Percentiles rank a stretch among this genome's conserved stretches.
phyloP scores from a whole-genome alignment of 2,797 vertebrate genomes.

The Notolepis coatsorum region DNA sequence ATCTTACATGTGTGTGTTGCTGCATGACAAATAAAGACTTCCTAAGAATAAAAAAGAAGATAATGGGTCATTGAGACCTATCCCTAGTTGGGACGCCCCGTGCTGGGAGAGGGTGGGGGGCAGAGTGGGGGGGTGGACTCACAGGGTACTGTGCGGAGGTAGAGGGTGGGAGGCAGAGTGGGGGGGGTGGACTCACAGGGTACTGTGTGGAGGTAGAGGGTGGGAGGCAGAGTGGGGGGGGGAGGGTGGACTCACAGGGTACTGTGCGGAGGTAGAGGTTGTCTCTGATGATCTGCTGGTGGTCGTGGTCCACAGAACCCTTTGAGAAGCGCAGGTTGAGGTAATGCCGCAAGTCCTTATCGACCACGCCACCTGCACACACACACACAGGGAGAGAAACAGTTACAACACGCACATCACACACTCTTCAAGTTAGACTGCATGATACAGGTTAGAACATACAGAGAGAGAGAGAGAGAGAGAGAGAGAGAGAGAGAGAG shows the following conservation, averaged over 20 bases:
- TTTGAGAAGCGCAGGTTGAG: slow-evolving; percentile 99
- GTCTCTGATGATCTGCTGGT: slow-evolving; percentile 99
- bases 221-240: background rate
- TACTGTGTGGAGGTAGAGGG: background rate
- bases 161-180: background rate
- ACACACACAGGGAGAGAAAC: slow-evolving; percentile 14
- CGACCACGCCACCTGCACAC: slow-evolving; percentile 92
- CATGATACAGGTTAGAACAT: too few relatives aligned
- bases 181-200: background rate
- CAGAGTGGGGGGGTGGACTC: slow-evolving; percentile 6
- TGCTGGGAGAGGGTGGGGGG: slow-evolving; percentile 22
- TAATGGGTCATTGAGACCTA: too few relatives aligned
- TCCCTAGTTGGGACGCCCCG: too few relatives aligned
- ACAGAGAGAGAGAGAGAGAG: too few relatives aligned
- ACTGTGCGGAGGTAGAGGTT: slow-evolving; percentile 99
- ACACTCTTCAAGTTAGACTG: too few relatives aligned
- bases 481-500: too few relatives aligned
- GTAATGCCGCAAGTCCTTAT: slow-evolving; percentile 99
- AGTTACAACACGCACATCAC: slow-evolving; percentile 1
- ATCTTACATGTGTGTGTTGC: too few relatives aligned
- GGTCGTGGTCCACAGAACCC: slow-evolving; percentile 98
- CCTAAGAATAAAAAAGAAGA: too few relatives aligned
- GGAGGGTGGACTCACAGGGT: slow-evolving; percentile 90
- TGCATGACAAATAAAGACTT: too few relatives aligned
- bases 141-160: background rate